A percentile compares a stretch with the other conserved stretches of the same genome.
These are phyloP conservation scores for Pegoplata infirma DNA, from an alignment of 2,888 invertebrate species.

Conservation along the genomic window DNA sequence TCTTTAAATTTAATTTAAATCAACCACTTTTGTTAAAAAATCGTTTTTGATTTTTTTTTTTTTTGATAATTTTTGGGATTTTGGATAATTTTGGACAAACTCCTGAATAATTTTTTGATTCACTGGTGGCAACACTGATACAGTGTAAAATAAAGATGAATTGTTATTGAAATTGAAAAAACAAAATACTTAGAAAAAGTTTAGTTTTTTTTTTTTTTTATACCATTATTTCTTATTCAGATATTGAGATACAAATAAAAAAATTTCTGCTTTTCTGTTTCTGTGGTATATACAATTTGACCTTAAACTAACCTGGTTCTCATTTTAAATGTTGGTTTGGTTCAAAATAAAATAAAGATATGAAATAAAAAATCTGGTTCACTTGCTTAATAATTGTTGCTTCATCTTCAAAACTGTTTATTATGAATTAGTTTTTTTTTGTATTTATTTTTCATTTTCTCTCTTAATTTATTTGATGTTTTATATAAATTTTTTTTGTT, in stretches of 20 bases:
- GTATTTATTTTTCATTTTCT: background rate
- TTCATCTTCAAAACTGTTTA: background rate
- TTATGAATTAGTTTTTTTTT: background rate
- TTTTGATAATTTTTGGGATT: too few relatives aligned
- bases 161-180: background rate
- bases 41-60: too few relatives aligned
- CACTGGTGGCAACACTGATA: too few relatives aligned
- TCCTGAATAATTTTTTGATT: too few relatives aligned
- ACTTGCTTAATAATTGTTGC: background rate
- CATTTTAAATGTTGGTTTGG: slow-evolving; percentile 23
- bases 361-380: background rate
- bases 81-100: too few relatives aligned
- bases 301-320: slow-evolving; percentile 56
- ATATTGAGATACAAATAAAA: background rate
- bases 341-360: background rate
- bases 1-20: too few relatives aligned
- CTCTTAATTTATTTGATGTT: background rate
- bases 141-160: too few relatives aligned
- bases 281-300: slow-evolving; percentile 32
- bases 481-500: background rate
- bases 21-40: too few relatives aligned
- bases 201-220: too few relatives aligned
- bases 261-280: background rate
- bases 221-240: background rate
- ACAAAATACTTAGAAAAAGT: background rate